Base-by-base conservation (phyloP, 1,140 invertebrate genomes). In the Araneus ventricosus region DNA sequence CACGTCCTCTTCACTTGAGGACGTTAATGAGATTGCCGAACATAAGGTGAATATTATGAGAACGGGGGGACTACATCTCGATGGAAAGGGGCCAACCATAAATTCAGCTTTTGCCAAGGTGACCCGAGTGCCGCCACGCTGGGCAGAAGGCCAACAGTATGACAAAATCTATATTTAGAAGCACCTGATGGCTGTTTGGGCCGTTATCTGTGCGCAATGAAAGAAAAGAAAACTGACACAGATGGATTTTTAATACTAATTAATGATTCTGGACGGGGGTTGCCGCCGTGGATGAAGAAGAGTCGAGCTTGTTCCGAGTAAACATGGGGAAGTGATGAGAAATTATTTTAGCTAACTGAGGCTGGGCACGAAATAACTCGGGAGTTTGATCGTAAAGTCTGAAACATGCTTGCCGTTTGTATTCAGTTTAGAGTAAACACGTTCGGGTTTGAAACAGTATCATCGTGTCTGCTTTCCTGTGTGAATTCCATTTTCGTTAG, bases 131-230 rank as follows among this genome's bases (percentile, higher is more conserved):
- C 88, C 70, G 45, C 27, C 67, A 57, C 45, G 88, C 88, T 70
- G 70, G 30, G 70, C 70, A 89, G n/a, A 57, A 79, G 41, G 63
- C 70, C 88, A 89, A 57, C 88, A 79, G 67, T 79, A 63, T 89
- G 88, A 75, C 70, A 41, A 61, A 89, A 22, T 75, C 88, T 89
- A 79, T 79, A 89, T 89, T 52, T 89, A 89, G 70, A 79, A n/a
- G n/a, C 70, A 89, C 88, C 88, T 89, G 63, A 89, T 89, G 88
- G 30, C 39, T 79, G 88, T 79, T 61, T 45, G 37, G 70, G 17
- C 27, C 41, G 41, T 22, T 89, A 57, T 89, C 41, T 79, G 27
- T 70, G 39, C n/a, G 70, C 27, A 39, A n/a, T 89, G 24, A 37
- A 79, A 89, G 45, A 79, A 89, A 52, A 63, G 14, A n/a, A 89